These are phyloP conservation scores for Apamea sordens DNA, from an alignment of 2,888 invertebrate species.

Conservation along the genomic window DNA sequence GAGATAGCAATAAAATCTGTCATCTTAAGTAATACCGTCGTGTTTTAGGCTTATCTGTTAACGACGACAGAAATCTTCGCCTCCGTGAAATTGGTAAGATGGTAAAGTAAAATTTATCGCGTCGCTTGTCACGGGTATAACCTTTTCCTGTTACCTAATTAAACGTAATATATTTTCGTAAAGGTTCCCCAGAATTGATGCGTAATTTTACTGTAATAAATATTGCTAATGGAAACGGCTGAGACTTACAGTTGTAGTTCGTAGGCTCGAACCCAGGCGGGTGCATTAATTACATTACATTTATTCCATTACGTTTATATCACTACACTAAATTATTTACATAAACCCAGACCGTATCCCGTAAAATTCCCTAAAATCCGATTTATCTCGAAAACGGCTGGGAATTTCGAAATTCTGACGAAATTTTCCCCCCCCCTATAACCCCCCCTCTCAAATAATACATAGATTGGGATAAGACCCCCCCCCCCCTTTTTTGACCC, in stretches of 20 bases:
- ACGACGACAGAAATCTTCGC: conserved; percentile 76
- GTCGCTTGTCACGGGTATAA: conserved; percentile 46
- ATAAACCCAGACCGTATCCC: too few relatives aligned
- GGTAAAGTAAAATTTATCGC: conserved; percentile 69
- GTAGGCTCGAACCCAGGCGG: neutral
- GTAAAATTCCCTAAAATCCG: too few relatives aligned
- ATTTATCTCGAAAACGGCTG: too few relatives aligned
- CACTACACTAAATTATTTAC: too few relatives aligned
- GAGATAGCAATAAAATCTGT: conserved; percentile 84
- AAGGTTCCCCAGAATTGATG: neutral
- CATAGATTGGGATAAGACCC: too few relatives aligned
- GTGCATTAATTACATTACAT: too few relatives aligned
- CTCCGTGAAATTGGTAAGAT: conserved; percentile 74
- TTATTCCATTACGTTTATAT: too few relatives aligned
- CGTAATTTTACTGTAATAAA: neutral
- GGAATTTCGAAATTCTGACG: too few relatives aligned
- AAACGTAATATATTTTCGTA: conserved; percentile 18
- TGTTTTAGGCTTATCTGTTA: conserved; percentile 82
- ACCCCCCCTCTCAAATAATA: too few relatives aligned
- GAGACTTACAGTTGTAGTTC: neutral
- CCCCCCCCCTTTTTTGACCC: too few relatives aligned
- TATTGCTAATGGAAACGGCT: neutral
- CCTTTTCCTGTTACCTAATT: conserved; percentile 59
- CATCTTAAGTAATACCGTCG: conserved; percentile 81
- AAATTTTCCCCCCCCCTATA: too few relatives aligned